A percentile compares a stretch with the other conserved stretches of the same genome.
Conservation (phyloP, 2,888 invertebrate species). For the Eupithecia vulgata region DNA sequence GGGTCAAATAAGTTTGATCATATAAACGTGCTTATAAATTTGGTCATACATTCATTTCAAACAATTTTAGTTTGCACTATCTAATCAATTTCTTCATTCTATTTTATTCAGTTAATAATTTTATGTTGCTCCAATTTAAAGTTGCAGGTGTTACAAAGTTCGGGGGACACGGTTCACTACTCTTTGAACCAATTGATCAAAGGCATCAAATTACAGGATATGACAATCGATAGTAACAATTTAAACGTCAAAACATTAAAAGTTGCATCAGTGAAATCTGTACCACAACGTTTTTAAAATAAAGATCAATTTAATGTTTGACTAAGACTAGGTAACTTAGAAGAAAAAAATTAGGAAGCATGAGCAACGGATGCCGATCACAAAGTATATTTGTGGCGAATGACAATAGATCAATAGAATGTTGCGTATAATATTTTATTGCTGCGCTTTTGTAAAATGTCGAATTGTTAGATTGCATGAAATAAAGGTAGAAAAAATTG, state of each 20-base stretch:
- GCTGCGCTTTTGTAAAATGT: constrained; percentile 37
- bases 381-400: constrained; percentile 44
- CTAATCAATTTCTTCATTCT: neutral
- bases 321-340: constrained; percentile 37
- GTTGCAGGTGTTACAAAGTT: constrained; percentile 20
- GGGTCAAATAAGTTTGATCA: constrained; percentile 5
- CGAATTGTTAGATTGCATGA: constrained; percentile 34
- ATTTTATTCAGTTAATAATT: neutral
- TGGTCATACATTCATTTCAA: neutral
- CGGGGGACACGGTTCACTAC: constrained; percentile 15
- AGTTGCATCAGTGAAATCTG: constrained; percentile 34
- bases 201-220: constrained; percentile 77
- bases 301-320: constrained; percentile 27
- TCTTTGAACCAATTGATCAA: constrained; percentile 37
- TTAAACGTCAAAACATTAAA: constrained; percentile 54
- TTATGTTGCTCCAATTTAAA: neutral
- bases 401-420: constrained; percentile 38
- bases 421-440: constrained; percentile 35
- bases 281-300: constrained; percentile 41
- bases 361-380: constrained; percentile 60
- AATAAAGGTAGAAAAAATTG: constrained; percentile 8
- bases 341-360: constrained; percentile 56
- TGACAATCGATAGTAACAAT: constrained; percentile 69
- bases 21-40: neutral
- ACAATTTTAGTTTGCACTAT: neutral